These are phyloP conservation scores for Oncopodura yosiiana DNA, from an alignment of 1,140 invertebrate species.

Conservation along the genomic window DNA sequence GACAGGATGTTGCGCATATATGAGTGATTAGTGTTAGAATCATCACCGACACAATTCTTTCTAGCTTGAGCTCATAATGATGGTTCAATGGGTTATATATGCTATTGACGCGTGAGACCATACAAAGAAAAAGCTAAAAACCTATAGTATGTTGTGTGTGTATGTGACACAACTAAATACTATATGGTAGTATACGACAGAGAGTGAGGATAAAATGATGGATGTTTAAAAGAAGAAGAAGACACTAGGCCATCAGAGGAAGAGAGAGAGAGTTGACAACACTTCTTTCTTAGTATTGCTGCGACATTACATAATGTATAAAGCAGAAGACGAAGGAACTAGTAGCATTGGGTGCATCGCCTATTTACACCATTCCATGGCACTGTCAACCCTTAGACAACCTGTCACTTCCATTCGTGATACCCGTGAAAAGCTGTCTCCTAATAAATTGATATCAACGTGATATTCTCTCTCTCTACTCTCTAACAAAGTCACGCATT, in stretches of 20 bases:
- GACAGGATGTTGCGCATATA: constrained; percentile 14
- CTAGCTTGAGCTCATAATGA: neutral
- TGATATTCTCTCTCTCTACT: constrained; percentile 22
- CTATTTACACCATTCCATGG: constrained; percentile 4
- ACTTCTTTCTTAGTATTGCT: too few relatives aligned
- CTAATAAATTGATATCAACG: constrained; percentile 28
- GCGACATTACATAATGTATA: too few relatives aligned
- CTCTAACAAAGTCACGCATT: constrained; percentile 10
- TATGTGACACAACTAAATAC: too few relatives aligned
- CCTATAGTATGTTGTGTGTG: neutral
- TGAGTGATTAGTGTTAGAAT: constrained; percentile 17
- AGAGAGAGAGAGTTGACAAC: too few relatives aligned
- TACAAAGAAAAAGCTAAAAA: too few relatives aligned
- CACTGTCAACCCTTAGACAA: constrained; percentile 21
- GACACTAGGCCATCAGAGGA: too few relatives aligned
- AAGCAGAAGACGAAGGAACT: neutral
- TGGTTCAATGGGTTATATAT: neutral
- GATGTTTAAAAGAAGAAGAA: constrained; percentile 17
- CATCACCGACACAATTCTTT: neutral
- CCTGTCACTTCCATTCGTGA: constrained; percentile 15
- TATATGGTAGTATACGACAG: constrained; percentile 13
- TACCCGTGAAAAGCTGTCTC: constrained; percentile 21
- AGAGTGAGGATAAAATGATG: constrained; percentile 8
- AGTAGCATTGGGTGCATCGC: constrained; percentile 2
- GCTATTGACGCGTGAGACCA: too few relatives aligned